phyloP scores from a whole-genome alignment of 1,140 invertebrate genomes.

The Cepaea nemoralis region DNA sequence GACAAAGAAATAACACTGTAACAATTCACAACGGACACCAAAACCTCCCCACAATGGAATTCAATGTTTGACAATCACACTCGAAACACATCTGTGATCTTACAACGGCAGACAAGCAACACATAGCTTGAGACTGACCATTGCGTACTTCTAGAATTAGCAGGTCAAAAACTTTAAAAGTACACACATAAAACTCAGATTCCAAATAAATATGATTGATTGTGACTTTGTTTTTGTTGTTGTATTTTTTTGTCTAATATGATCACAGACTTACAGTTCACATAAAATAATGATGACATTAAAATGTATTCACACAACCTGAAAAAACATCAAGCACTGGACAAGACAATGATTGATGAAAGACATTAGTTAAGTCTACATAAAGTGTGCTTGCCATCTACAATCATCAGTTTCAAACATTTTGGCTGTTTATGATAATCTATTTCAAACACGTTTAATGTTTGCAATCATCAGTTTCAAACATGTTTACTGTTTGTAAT shows the following conservation, averaged over 20 bases:
- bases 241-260: not conserved
- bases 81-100: no score
- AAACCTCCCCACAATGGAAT: not conserved
- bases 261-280: not conserved
- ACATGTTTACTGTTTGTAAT: no score
- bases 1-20: not conserved
- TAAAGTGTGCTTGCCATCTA: no score
- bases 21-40: not conserved
- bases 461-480: no score
- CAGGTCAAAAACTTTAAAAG: no score
- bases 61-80: no score
- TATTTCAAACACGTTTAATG: no score
- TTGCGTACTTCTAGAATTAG: no score
- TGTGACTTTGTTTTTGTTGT: not conserved
- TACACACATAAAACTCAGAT: no score
- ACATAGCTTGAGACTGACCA: no score
- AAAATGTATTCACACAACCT: not conserved
- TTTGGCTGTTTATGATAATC: not conserved
- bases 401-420: not conserved
- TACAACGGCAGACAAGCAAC: no score
- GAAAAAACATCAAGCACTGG: not conserved
- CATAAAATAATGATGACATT: not conserved
- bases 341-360: not conserved
- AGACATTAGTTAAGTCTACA: not conserved
- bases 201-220: no score